Base-by-base conservation (phyloP, 1,140 invertebrate species). In the Cydia pomonella region DNA sequence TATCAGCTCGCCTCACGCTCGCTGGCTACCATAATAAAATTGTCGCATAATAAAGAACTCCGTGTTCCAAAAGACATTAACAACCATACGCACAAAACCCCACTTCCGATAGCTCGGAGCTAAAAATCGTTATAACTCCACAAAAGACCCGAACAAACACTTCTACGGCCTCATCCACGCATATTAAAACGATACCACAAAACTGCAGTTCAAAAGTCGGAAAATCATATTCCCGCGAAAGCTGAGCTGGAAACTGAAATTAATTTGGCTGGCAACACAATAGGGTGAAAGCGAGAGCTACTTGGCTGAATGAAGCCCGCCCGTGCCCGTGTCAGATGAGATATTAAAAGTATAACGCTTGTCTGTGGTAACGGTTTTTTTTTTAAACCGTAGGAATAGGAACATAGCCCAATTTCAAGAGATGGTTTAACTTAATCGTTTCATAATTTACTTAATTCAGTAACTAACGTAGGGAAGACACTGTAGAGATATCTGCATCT, bases 191-290 rank as follows among this genome's bases (percentile, higher is more conserved):
- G 84, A 91, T 88, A 79, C 87, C 84, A 80, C 81, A 84, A 83
- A 80, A 80, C 79, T 83, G 80, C 82, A 82, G 84, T 87, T 88
- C 81, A 87, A 84, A 87, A 83, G 73, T 78, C 77, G 82, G 80
- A 87, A 89, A 91, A 91, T 89, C 80, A 91, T 86, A 89, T 87
- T 89, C 9, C 84, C 84, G 76, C 82, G 76, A 91, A 87, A 83
- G 87, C 89, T 83, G 83, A 87, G 80, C 86, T 86, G 82, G 80
- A 87, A 87, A 84, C 84, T 83, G 86, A 84, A 85, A 88, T 88
- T 91, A 90, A 91, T 91, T 91, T 89, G 82, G 85, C 84, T 89
- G 85, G 82, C 87, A 90, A 88, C 80, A 90, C 88, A 90, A 91
- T 88, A 86, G 84, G 85, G 90, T 91, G 89, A 91, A 91, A 90